Conservation (phyloP, 2,113 vertebrate species). For the Dasyornis broadbenti region DNA sequence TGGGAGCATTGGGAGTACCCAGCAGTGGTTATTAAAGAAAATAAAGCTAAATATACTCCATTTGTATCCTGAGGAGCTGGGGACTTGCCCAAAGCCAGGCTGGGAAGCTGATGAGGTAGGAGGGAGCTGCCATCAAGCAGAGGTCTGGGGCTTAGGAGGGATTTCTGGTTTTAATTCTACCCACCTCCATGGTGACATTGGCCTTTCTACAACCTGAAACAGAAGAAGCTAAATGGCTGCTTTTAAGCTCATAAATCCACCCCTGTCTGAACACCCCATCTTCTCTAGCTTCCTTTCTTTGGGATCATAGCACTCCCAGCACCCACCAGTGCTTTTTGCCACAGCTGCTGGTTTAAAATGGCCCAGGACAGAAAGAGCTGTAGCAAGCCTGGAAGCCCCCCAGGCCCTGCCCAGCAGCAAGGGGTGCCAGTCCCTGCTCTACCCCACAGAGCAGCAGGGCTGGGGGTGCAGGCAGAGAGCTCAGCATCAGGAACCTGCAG, state of each 20-base stretch:
- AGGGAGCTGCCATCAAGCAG: not conserved
- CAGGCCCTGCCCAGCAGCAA: not conserved
- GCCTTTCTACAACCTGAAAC: constrained; percentile 47
- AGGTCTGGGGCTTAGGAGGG: constrained; percentile 27
- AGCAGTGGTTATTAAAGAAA: not conserved
- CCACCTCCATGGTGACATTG: constrained; percentile 48
- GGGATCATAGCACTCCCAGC: not conserved
- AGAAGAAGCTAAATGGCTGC: constrained; percentile 16
- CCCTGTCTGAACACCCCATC: not conserved
- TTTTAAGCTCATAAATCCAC: constrained; percentile 35
- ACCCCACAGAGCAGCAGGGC: not conserved
- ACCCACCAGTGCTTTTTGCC: fast-evolving
- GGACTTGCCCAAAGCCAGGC: not conserved
- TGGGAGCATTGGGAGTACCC: not conserved
- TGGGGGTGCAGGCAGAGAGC: not conserved
- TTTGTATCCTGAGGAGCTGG: not conserved
- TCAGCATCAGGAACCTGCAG: not conserved
- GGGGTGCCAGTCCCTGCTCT: not conserved
- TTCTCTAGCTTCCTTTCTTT: not conserved
- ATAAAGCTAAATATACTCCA: not conserved
- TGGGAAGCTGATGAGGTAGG: not conserved
- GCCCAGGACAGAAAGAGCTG: not conserved
- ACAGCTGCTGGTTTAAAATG: not conserved
- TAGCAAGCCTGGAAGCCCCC: not conserved
- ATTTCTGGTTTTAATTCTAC: constrained; percentile 47